Evolutionary conservation across 2,113 vertebrate species (phyloP).

Genomic region (Ptychochromis oligacanthus): DNA sequence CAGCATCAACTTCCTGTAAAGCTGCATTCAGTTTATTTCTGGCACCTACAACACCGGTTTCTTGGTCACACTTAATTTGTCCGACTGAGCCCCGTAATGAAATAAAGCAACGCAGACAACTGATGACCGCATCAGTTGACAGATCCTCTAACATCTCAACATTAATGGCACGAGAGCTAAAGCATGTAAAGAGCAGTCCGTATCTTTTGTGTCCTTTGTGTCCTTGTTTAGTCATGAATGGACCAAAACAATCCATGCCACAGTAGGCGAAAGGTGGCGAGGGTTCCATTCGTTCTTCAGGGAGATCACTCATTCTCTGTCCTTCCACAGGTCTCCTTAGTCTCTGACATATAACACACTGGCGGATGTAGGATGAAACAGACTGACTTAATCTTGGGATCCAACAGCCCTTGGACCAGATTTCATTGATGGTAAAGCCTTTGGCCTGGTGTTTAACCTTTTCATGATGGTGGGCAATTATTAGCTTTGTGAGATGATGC

Average conservation of each 20-base stretch:
- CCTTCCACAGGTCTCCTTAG: not conserved
- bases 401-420: not conserved
- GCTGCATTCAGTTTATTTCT: not conserved
- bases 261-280: not conserved
- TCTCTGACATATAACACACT: not conserved
- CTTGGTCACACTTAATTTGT: not conserved
- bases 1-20: not conserved
- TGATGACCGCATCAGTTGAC: not conserved
- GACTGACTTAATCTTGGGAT: not conserved
- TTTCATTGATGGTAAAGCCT: not conserved
- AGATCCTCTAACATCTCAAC: not conserved
- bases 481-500: not conserved
- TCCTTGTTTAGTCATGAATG: not conserved
- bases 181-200: rapidly evolving
- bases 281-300: not conserved
- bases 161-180: not conserved
- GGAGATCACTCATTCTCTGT: not conserved
- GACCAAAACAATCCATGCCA: not conserved
- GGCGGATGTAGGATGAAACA: not conserved
- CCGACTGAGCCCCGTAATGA: not conserved
- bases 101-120: not conserved
- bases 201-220: not conserved
- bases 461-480: not conserved
- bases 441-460: not conserved
- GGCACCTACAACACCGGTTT: not conserved